A percentile compares a stretch with the other conserved stretches of the same genome.
phyloP scores from a whole-genome alignment of 2,797 vertebrate genomes.

The Myotis planiceps region DNA sequence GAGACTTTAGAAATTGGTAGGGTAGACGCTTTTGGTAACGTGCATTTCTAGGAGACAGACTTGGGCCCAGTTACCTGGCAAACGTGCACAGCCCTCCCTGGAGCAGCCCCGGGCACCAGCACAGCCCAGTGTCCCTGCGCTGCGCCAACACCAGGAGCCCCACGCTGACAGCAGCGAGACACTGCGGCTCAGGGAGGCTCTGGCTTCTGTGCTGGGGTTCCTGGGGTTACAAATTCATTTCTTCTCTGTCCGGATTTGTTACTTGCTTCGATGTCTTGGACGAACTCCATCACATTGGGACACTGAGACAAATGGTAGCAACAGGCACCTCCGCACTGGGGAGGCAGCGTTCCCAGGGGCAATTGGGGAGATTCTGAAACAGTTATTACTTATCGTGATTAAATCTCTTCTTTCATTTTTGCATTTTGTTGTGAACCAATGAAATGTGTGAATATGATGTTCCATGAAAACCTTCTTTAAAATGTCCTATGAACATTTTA shows the following conservation, averaged over 20 bases:
- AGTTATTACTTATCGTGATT: neutral
- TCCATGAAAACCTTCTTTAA: neutral
- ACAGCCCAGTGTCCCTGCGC: neutral
- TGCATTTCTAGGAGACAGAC: neutral
- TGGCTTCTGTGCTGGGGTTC: neutral
- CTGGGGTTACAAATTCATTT: neutral
- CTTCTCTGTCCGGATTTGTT: neutral
- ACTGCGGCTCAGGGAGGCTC: neutral
- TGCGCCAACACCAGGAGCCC: neutral
- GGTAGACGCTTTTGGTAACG: neutral
- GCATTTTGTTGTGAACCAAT: neutral
- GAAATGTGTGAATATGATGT: neutral
- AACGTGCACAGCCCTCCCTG: neutral
- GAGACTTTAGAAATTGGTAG: neutral
- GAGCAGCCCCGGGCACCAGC: neutral
- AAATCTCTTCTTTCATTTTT: neutral
- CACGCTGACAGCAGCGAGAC: neutral
- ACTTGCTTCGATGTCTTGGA: neutral
- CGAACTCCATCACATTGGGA: neutral
- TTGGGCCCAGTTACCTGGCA: neutral
- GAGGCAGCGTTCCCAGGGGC: neutral
- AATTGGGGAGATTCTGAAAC: neutral
- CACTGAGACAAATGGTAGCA: neutral
- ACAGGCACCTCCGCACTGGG: fast-evolving
- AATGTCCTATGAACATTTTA: neutral